phyloP scores from a whole-genome alignment of 2,888 invertebrate genomes.

The Notodonta dromedarius region DNA sequence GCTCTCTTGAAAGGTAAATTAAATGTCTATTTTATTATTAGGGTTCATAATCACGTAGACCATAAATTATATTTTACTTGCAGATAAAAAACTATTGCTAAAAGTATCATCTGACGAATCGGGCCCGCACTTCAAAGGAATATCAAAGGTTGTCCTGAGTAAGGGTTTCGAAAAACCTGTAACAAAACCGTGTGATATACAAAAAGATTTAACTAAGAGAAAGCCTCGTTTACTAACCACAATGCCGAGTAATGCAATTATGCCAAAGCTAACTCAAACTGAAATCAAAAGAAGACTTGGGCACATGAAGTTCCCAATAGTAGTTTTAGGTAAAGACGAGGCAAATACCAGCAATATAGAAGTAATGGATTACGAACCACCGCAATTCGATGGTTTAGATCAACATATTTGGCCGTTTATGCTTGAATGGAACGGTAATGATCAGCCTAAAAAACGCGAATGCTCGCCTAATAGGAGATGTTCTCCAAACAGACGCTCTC shows the following conservation, averaged over 20 bases:
- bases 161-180: constrained; percentile 29
- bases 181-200: constrained; percentile 18
- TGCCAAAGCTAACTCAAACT: constrained; percentile 53
- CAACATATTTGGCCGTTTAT: constrained; percentile 73
- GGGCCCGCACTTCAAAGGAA: constrained; percentile 41
- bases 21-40: neutral
- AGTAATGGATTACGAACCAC: constrained; percentile 47
- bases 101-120: constrained; percentile 19
- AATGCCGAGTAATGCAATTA: constrained; percentile 38
- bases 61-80: neutral
- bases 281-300: constrained; percentile 62
- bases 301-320: constrained; percentile 60
- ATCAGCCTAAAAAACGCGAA: constrained; percentile 12
- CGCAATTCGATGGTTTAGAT: constrained; percentile 64
- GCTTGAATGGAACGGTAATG: constrained; percentile 53
- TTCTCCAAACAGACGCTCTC: neutral
- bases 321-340: constrained; percentile 67
- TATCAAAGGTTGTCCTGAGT: constrained; percentile 50
- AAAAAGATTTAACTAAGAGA: constrained; percentile 32
- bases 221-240: constrained; percentile 46
- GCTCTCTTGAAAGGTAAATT: constrained; percentile 20
- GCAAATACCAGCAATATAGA: constrained; percentile 48
- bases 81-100: constrained; percentile 14
- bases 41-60: neutral
- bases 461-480: constrained; percentile 8